These are phyloP conservation scores for Cyaniris semiargus DNA, from an alignment of 2,888 invertebrate species.

Conservation along the genomic window DNA sequence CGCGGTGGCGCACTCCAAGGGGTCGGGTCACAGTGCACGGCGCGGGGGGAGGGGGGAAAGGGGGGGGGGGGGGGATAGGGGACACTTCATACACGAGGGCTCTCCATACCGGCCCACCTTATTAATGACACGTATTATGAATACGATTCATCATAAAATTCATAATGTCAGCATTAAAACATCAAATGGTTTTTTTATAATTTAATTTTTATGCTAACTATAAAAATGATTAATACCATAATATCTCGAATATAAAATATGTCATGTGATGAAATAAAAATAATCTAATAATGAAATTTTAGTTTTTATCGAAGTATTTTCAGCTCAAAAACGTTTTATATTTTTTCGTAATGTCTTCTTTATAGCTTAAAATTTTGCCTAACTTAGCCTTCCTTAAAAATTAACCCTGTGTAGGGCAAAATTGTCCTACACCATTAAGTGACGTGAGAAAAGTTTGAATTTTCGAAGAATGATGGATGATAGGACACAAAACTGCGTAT, in stretches of 20 bases:
- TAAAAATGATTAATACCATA: too few species aligned
- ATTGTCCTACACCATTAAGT: not conserved
- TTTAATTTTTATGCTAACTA: not conserved
- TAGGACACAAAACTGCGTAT: not conserved
- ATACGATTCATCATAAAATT: constrained; percentile 14
- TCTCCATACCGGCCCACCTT: constrained; percentile 10
- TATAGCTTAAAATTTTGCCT: too few species aligned
- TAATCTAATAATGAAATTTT: too few species aligned
- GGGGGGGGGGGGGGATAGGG: not conserved
- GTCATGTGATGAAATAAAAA: too few species aligned
- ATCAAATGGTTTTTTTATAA: not conserved
- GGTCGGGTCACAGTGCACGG: constrained; percentile 25
- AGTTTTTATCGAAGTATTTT: too few species aligned
- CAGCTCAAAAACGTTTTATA: too few species aligned
- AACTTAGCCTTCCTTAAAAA: too few species aligned
- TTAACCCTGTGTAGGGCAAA: too few species aligned
- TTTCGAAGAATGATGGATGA: not conserved
- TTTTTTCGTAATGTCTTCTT: too few species aligned
- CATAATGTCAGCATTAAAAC: not conserved
- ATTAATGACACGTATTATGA: constrained; percentile 29
- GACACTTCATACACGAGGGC: constrained; percentile 22
- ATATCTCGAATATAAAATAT: not conserved
- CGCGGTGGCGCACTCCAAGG: constrained; percentile 39
- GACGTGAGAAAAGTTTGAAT: not conserved
- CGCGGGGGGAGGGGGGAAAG: not conserved